Conservation (phyloP, 2,113 vertebrate species). For the Pipra filicauda region DNA sequence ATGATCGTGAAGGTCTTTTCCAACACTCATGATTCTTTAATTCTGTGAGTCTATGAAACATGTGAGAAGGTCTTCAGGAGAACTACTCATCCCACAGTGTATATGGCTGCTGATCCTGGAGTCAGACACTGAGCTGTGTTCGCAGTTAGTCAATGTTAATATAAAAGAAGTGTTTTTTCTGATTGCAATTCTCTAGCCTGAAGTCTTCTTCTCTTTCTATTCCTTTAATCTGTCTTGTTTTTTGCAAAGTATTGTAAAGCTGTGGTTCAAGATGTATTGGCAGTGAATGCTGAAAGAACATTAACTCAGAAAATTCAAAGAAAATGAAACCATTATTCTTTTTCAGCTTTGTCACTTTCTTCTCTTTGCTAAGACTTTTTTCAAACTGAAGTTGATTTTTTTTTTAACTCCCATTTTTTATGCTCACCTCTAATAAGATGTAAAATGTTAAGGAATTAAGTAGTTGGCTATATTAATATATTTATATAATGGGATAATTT, state of each 20-base stretch:
- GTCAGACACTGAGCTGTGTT: background rate
- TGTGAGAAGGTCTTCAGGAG: background rate
- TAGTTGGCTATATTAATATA: background rate
- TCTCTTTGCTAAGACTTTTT: background rate
- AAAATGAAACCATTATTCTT: background rate
- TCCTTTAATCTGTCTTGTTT: background rate
- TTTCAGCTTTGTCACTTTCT: background rate
- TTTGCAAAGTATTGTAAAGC: background rate
- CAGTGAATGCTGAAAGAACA: background rate
- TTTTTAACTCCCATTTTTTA: background rate
- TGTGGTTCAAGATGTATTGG: background rate
- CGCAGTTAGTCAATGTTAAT: background rate
- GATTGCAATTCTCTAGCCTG: background rate
- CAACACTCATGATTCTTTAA: background rate
- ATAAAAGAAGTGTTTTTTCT: background rate
- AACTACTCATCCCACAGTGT: background rate
- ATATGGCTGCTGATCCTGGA: background rate
- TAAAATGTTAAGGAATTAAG: background rate
- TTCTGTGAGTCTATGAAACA: background rate
- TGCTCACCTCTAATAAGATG: background rate
- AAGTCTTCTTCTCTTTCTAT: background rate
- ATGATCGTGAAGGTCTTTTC: background rate
- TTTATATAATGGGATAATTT: background rate
- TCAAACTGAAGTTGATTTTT: background rate
- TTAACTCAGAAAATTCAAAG: constrained; percentile 21